Percentiles rank a stretch among this genome's conserved stretches.
phyloP scores from a whole-genome alignment of 1,140 invertebrate genomes.

The Littorina saxatilis region DNA sequence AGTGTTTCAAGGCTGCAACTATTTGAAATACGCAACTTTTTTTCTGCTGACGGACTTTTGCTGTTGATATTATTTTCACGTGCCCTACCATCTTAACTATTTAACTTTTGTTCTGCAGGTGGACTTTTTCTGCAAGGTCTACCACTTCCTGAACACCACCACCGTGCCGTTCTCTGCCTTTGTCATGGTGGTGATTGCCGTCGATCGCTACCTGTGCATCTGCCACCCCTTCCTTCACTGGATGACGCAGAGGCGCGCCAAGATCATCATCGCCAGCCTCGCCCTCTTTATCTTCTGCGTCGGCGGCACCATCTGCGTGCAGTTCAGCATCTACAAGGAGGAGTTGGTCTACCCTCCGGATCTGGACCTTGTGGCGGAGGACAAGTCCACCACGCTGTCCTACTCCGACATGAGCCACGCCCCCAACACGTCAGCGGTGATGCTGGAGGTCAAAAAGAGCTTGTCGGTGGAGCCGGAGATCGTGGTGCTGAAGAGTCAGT shows the following conservation, averaged over 20 bases:
- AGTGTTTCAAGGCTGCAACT: too few relatives aligned
- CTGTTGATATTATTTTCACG: too few relatives aligned
- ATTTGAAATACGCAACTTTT: too few relatives aligned
- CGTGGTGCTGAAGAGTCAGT: neutral
- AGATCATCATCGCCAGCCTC: slow-evolving; percentile 58
- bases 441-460: too few relatives aligned
- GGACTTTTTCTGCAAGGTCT: slow-evolving; percentile 63
- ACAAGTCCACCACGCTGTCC: neutral
- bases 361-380: too few relatives aligned
- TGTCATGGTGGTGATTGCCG: slow-evolving; percentile 68
- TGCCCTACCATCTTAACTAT: too few relatives aligned
- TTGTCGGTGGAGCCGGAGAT: neutral
- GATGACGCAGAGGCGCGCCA: slow-evolving; percentile 62
- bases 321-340: slow-evolving; percentile 49
- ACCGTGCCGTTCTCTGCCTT: slow-evolving; percentile 65
- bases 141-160: slow-evolving; percentile 65
- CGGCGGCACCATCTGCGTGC: slow-evolving; percentile 57
- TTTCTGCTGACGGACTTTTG: too few relatives aligned
- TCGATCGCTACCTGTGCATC: slow-evolving; percentile 69
- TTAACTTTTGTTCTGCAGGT: slow-evolving; percentile 27
- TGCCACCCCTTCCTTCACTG: slow-evolving; percentile 65
- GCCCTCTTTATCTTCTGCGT: slow-evolving; percentile 51
- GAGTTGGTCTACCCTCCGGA: neutral
- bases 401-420: slow-evolving; percentile 12
- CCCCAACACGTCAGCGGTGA: neutral